Evolutionary conservation across 2,797 vertebrate species (phyloP), one percentile per base, ranked within the genome.

Genomic region (Clarias fuscus): DNA sequence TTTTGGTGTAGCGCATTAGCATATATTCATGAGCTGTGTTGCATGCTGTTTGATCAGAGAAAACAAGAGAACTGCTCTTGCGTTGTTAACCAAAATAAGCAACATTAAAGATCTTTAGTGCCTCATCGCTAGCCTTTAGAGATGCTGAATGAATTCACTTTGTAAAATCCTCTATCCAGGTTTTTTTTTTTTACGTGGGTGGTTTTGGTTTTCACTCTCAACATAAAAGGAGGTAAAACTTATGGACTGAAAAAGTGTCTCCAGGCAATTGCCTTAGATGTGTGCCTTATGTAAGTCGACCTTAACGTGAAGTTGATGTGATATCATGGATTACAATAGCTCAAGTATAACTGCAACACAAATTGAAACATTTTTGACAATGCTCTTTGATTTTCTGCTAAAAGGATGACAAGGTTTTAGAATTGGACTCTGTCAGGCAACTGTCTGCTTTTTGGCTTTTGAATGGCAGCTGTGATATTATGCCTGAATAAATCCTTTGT

Each of bases 41-140:
- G 90, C 86, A 71, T 89, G 86, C 73, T 86, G 88, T 88, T 89
- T 80, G 86, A 86, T 87, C 85, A 85, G 85, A 58, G 73, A 89
- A 87, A 90, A 85, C 85, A 87, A 91, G 87, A 86, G 83, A 82
- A 75, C 67, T 88, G 83, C 85, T 85, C 85, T 88, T 73, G 84
- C 80, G 77, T 87, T 88, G 86, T 90, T 89, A 86, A 89, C 85
- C 73, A 85, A 82, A 88, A 85, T 86, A 56, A 72, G 83, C 86
- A 88, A 71, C 87, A 83, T 89, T 89, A 87, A 56, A 82, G 85
- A 83, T 83, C 75, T 82, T 88, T 61, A 86, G 86, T 67, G 82
- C 58, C 70, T 87, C 24, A 73, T 33, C 61, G 24, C 53, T 67
- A 71, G 73, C 64, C 83, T 75, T 83, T 5, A 59, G 56, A 70